phyloP scores from a whole-genome alignment of 2,888 invertebrate genomes.

The Standfussiana lucernea region DNA sequence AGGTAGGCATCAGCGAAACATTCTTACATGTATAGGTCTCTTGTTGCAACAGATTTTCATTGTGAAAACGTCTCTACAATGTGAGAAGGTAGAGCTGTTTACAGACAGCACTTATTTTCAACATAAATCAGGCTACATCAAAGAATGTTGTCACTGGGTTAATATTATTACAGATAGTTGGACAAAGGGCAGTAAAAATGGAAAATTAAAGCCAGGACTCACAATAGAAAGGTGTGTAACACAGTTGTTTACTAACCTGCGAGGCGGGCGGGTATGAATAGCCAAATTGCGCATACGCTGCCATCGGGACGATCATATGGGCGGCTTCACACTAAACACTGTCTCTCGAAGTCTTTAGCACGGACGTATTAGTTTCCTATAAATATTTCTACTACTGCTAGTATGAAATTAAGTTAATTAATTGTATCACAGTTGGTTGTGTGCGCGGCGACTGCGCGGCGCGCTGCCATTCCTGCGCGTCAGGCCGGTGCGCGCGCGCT shows the following conservation, averaged over 20 bases:
- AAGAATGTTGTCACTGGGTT: constrained; percentile 15
- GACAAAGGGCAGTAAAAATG: constrained; percentile 25
- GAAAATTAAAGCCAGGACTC: not conserved
- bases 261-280: constrained; percentile 97
- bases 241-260: constrained; percentile 92
- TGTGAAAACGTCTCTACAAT: not conserved
- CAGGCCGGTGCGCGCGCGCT: constrained; percentile 85
- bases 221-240: constrained; percentile 9
- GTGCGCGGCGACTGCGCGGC: constrained; percentile 88
- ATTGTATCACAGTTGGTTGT: constrained; percentile 88
- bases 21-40: constrained; percentile 2
- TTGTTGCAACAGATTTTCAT: not conserved
- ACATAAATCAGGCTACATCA: not conserved
- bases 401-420: constrained; percentile 79
- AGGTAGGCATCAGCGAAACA: not conserved
- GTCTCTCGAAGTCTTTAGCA: constrained; percentile 88
- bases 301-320: constrained; percentile 91
- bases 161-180: not conserved
- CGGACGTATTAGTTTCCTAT: constrained; percentile 84
- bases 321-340: constrained; percentile 90
- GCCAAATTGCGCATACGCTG: constrained; percentile 98
- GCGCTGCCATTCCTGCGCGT: constrained; percentile 88
- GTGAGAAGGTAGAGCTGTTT: constrained; percentile 1
- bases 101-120: not conserved
- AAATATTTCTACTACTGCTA: constrained; percentile 77